These are phyloP conservation scores for Aricia agestis DNA, from an alignment of 1,140 invertebrate genomes.

Conservation along the genomic window DNA sequence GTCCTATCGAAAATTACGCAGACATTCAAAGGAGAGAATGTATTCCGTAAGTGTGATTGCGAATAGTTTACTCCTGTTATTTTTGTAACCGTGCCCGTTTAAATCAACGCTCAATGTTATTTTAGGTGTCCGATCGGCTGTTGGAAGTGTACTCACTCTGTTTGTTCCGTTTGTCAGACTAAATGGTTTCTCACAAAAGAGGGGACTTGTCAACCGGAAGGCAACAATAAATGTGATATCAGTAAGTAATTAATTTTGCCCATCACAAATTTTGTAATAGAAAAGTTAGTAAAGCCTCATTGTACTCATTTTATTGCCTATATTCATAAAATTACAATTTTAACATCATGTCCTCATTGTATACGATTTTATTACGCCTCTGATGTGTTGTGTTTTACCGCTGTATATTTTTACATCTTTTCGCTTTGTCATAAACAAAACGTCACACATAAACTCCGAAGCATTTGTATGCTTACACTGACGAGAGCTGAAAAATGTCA, in stretches of 20 bases:
- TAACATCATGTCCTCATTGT: background rate
- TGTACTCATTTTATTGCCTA: background rate
- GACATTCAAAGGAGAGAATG: slow-evolving; percentile 86
- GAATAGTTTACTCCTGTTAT: slow-evolving; percentile 28
- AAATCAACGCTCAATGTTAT: slow-evolving; percentile 36
- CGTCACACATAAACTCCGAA: slow-evolving; percentile 39
- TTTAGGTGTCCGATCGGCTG: slow-evolving; percentile 84
- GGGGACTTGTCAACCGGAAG: slow-evolving; percentile 80
- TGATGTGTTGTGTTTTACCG: background rate
- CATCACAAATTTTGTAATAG: background rate
- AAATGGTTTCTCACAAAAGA: slow-evolving; percentile 85
- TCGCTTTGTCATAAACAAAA: slow-evolving; percentile 26
- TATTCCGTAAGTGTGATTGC: slow-evolving; percentile 63
- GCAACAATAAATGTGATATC: slow-evolving; percentile 81
- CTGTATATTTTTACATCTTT: slow-evolving; percentile 23
- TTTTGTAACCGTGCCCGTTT: slow-evolving; percentile 22
- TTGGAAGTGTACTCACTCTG: slow-evolving; percentile 79
- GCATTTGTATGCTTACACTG: slow-evolving; percentile 38
- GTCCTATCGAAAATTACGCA: slow-evolving; percentile 82
- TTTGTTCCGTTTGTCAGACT: slow-evolving; percentile 81
- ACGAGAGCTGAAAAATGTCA: slow-evolving; percentile 44
- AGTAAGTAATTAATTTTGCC: slow-evolving; percentile 50
- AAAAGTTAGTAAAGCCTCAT: background rate
- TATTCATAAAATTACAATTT: background rate
- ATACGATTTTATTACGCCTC: background rate